Evolutionary conservation across 2,797 vertebrate species (phyloP), one percentile per base, ranked within the genome.

Genomic region (Galaxias olidus): DNA sequence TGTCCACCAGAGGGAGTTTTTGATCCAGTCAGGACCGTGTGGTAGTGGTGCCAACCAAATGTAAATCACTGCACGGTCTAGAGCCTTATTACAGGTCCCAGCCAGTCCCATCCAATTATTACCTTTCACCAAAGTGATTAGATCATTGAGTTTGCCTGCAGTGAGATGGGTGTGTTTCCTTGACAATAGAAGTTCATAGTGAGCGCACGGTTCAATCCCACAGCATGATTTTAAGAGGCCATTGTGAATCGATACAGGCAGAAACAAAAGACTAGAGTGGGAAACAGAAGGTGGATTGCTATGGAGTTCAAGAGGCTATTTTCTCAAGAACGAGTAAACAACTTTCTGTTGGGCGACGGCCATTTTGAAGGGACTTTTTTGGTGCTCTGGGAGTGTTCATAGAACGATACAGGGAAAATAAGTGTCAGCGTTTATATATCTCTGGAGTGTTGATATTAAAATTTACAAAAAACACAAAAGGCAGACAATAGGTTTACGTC

Each of bases 221-320:
- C 5, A 55, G 49, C 8, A 59, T 15, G 30, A 17, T 42, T 76
- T 17, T 3, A 1, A 8, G 48, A 59, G 48, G 57, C 75, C 66
- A 83, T 17, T 80, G 83, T 86, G 84, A 89, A 89, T 85, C 85
- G 69, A 55, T 68, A 82, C 82, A 88, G 54, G 86, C 74, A 74
- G 61, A 78, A 51, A 74, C 59, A 78, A 51, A 79, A 82, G 51
- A 71, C 66, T 50, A 78, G 40, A 83, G 72, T 77, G 72, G 75
- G 79, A 82, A 80, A 53, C 18, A 15, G 77, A 67, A 78, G 60
- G 52, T 61, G 50, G 64, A 76, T 66, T 65, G 61, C 49, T 49
- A 41, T 59, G 18, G 51, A 51, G n/a, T 75, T 65, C 52, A n/a
- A 10, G 45, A 7, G 59, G 74, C 46, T 55, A 66, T 51, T 76